These are phyloP conservation scores for Phengaris arion DNA, from an alignment of 2,888 invertebrate genomes.

Conservation along the genomic window DNA sequence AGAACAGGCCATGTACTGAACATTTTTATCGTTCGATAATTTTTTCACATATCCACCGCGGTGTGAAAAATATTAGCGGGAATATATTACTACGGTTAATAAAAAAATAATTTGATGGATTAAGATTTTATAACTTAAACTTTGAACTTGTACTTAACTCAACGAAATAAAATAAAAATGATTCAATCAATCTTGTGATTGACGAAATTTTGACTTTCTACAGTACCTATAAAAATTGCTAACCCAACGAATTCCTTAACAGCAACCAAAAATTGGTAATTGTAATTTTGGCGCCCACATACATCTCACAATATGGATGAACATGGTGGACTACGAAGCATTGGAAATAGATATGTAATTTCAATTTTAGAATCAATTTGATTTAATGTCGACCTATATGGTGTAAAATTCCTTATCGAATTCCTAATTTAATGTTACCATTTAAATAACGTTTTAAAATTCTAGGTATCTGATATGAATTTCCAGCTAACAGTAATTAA, in stretches of 20 bases:
- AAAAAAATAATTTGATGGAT: not conserved
- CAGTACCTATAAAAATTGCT: not conserved
- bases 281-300: not conserved
- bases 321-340: not conserved
- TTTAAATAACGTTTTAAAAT: not conserved
- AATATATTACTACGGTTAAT: not conserved
- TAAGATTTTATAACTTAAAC: not conserved
- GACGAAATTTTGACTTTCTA: too few relatives aligned
- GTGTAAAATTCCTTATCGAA: not conserved
- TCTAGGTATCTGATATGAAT: not conserved
- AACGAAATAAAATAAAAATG: too few relatives aligned
- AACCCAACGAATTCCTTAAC: not conserved
- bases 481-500: not conserved
- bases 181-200: too few relatives aligned
- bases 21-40: conserved; percentile 24
- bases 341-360: not conserved
- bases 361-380: not conserved
- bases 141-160: too few relatives aligned
- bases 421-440: not conserved
- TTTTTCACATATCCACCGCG: conserved; percentile 15
- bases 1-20: conserved; percentile 12
- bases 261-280: not conserved
- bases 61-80: conserved; percentile 6
- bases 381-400: not conserved
- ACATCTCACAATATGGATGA: not conserved